These are phyloP conservation scores for Apis dorsata DNA, from an alignment of 1,140 invertebrate species.

Conservation along the genomic window DNA sequence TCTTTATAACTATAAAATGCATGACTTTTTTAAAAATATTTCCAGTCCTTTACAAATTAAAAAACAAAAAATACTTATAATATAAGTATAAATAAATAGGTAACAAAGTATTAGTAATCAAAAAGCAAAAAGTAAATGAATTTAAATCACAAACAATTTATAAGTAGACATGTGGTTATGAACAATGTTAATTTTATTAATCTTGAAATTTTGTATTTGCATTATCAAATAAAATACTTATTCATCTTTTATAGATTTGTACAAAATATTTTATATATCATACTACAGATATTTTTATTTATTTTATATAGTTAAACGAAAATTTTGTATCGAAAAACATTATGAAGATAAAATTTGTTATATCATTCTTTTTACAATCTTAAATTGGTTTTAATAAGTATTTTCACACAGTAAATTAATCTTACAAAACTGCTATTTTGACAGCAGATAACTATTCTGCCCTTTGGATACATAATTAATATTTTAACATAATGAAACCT, in stretches of 20 bases:
- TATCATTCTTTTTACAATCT: constrained; percentile 40
- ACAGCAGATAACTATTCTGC: constrained; percentile 10
- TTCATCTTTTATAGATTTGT: constrained; percentile 46
- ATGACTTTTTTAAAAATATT: constrained; percentile 18
- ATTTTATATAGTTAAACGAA: constrained; percentile 40
- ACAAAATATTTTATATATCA: constrained; percentile 50
- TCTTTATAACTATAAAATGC: constrained; percentile 28
- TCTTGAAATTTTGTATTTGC: constrained; percentile 34
- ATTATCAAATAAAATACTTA: constrained; percentile 51
- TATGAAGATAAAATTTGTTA: constrained; percentile 20
- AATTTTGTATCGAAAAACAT: constrained; percentile 20
- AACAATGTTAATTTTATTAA: constrained; percentile 39
- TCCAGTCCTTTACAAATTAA: background rate
- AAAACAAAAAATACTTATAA: constrained; percentile 13
- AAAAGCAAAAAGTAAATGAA: constrained; percentile 1
- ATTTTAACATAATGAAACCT: constrained; percentile 3
- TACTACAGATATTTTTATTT: constrained; percentile 41
- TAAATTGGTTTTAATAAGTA: constrained; percentile 20
- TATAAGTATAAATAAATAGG: background rate
- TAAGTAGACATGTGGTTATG: background rate
- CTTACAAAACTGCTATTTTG: constrained; percentile 29
- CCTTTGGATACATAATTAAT: constrained; percentile 12
- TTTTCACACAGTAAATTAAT: constrained; percentile 26
- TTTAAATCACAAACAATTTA: constrained; percentile 8
- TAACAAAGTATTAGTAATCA: background rate